These are phyloP conservation scores for Todiramphus chloris DNA, from an alignment of 2,113 vertebrate genomes.

Conservation along the genomic window DNA sequence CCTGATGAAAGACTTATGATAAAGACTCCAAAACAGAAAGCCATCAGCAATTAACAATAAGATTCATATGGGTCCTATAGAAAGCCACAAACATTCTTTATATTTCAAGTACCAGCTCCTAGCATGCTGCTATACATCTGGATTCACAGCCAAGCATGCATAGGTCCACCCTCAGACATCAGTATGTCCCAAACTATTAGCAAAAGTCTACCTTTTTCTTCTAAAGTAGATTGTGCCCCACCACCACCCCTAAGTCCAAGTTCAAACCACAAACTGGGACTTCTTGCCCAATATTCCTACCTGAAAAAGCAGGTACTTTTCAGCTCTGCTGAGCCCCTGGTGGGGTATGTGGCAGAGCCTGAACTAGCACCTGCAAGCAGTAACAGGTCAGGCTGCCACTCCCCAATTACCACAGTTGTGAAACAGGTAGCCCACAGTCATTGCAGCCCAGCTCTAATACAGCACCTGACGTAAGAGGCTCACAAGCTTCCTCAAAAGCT, in stretches of 20 bases:
- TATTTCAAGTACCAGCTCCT: background rate
- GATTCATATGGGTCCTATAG: background rate
- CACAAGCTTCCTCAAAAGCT: background rate
- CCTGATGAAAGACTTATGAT: rapidly evolving
- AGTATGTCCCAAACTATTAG: background rate
- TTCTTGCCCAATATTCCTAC: background rate
- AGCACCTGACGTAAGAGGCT: background rate
- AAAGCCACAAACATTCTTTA: background rate
- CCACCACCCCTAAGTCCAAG: no score
- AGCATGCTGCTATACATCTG: background rate
- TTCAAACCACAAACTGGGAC: background rate
- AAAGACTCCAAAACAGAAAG: background rate
- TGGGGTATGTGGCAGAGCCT: background rate
- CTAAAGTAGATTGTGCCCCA: background rate
- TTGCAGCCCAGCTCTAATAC: background rate
- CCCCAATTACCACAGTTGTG: background rate
- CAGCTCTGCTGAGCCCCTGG: background rate
- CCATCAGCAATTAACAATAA: background rate
- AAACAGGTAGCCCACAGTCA: rapidly evolving
- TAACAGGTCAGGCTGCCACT: background rate
- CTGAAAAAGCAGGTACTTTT: background rate
- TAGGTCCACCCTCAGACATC: background rate
- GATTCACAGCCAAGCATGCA: background rate
- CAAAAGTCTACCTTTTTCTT: background rate
- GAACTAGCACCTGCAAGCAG: background rate